Evolutionary conservation across 2,888 invertebrate genomes (phyloP).

Genomic region (Aphidoletes aphidimyza): DNA sequence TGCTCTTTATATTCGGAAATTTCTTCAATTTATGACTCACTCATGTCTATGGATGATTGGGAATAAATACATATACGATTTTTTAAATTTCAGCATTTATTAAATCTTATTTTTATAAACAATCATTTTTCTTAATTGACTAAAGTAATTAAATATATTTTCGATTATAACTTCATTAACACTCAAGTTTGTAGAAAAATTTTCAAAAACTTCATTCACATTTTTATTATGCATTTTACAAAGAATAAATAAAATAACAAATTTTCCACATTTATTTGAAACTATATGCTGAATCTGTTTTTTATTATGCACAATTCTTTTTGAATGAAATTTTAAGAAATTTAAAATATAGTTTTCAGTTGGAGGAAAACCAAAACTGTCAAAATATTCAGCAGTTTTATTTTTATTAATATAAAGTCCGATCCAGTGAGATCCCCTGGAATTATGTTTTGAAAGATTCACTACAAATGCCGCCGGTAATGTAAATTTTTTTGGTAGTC

Average conservation of each 20-base stretch:
- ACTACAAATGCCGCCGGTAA: neutral
- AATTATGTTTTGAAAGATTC: neutral
- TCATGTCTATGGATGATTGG: too few relatives aligned
- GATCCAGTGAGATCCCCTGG: neutral
- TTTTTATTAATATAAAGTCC: neutral
- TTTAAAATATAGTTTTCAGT: neutral
- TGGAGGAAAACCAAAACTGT: neutral
- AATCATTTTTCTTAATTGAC: too few relatives aligned
- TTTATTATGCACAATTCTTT: neutral
- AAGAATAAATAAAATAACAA: neutral
- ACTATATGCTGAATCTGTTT: neutral
- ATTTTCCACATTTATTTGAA: neutral
- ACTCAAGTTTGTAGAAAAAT: neutral
- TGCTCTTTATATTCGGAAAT: too few relatives aligned
- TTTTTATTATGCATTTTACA: neutral
- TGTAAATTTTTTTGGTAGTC: neutral
- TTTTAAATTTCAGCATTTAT: too few relatives aligned
- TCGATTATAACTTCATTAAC: conserved; percentile 56
- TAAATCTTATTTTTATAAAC: too few relatives aligned
- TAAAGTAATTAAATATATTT: conserved; percentile 59
- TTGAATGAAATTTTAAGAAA: neutral
- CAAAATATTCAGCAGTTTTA: neutral
- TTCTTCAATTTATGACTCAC: too few relatives aligned
- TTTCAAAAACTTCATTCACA: neutral
- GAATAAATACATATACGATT: too few relatives aligned